A percentile compares a stretch with the other conserved stretches of the same genome.
Evolutionary conservation across 1,140 invertebrate species (phyloP).

Genomic region (Cyclargus thomasi): DNA sequence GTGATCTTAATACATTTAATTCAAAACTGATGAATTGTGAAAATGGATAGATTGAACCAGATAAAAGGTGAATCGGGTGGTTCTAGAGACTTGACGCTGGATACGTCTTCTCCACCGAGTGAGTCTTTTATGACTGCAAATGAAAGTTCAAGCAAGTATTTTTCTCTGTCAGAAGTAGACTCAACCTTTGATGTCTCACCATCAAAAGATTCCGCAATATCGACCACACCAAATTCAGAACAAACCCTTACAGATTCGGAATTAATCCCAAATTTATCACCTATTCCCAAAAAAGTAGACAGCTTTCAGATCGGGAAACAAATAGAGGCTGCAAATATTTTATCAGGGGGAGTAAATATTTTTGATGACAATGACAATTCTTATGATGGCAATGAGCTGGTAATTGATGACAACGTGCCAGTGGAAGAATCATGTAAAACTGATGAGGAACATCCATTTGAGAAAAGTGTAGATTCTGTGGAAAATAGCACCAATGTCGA

Average conservation of each 20-base stretch:
- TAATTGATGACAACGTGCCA: slow-evolving; percentile 65
- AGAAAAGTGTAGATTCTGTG: slow-evolving; percentile 30
- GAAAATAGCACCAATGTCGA: slow-evolving; percentile 26
- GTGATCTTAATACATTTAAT: slow-evolving; percentile 37
- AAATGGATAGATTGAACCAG: slow-evolving; percentile 69
- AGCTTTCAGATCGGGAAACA: slow-evolving; percentile 62
- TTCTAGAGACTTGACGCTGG: slow-evolving; percentile 53
- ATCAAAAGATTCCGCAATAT: slow-evolving; percentile 42
- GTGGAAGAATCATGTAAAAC: slow-evolving; percentile 41
- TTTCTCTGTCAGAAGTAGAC: slow-evolving; percentile 65
- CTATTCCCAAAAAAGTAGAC: slow-evolving; percentile 55
- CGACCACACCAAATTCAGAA: slow-evolving; percentile 35
- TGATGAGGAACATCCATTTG: slow-evolving; percentile 24
- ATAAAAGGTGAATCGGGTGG: slow-evolving; percentile 55
- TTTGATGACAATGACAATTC: slow-evolving; percentile 74
- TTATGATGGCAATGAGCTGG: slow-evolving; percentile 68
- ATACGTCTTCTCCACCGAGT: slow-evolving; percentile 50
- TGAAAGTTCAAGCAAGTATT: slow-evolving; percentile 65
- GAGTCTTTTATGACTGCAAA: slow-evolving; percentile 66
- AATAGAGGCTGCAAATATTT: slow-evolving; percentile 67
- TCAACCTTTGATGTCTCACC: slow-evolving; percentile 53
- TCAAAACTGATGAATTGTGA: slow-evolving; percentile 67
- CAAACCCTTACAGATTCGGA: slow-evolving; percentile 34
- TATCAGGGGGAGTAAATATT: slow-evolving; percentile 69
- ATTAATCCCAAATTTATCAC: slow-evolving; percentile 54